These are phyloP conservation scores for Momotus momota DNA, from an alignment of 2,797 vertebrate species.

Conservation along the genomic window DNA sequence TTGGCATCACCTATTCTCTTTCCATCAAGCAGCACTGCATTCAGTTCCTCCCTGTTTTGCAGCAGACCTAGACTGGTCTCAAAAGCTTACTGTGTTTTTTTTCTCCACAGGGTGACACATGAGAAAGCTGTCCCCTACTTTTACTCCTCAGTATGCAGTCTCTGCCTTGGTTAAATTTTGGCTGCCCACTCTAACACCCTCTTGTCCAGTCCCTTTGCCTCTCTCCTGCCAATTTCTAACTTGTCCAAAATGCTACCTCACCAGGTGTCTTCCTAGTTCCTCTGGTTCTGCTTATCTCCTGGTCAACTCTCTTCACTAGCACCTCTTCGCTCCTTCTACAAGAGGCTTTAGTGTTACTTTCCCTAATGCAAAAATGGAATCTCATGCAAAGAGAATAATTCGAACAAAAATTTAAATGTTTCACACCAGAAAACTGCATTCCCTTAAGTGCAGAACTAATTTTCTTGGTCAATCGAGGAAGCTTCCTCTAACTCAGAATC, in stretches of 20 bases:
- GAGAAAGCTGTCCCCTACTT: not conserved
- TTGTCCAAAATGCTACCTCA: not conserved
- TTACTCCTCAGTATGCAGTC: not conserved
- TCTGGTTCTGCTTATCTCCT: not conserved
- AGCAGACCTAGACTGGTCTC: not conserved
- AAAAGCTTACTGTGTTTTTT: not conserved
- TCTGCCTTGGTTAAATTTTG: not conserved
- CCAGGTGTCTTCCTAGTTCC: not conserved
- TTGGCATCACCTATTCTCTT: not conserved
- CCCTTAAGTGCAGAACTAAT: not conserved
- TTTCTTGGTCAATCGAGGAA: not conserved
- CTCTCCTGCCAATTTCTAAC: not conserved
- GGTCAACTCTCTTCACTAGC: not conserved
- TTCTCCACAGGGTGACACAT: not conserved
- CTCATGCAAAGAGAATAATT: not conserved
- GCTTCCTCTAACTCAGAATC: not conserved
- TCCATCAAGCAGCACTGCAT: not conserved
- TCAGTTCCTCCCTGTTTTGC: not conserved
- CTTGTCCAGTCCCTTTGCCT: not conserved
- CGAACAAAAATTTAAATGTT: not conserved
- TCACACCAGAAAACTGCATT: not conserved
- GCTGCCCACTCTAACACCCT: accelerated
- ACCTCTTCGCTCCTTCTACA: not conserved
- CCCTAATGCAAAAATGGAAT: not conserved
- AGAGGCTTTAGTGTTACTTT: not conserved